Evolutionary conservation across 2,113 vertebrate species (phyloP), one percentile per base, ranked within the genome.

Genomic region (Rhynchopsitta pachyrhyncha): DNA sequence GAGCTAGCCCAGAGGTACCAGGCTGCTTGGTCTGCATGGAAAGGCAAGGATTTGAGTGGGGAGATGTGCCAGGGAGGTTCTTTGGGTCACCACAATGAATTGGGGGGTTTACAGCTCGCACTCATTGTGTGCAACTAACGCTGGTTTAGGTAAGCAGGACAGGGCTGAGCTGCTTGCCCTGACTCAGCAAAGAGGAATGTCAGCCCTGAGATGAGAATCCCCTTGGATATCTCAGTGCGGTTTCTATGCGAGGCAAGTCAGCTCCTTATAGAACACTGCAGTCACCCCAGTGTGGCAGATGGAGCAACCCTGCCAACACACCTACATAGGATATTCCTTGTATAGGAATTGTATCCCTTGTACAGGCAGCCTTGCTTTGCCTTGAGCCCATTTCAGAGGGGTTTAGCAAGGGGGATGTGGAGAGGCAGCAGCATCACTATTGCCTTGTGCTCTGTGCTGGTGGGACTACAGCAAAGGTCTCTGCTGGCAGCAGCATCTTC

Each of bases 11-110:
- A 35, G 75, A 64, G 70, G 49, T 23, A 29, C 5, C 0, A 2
- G 46, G 2, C 39, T 7, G 2, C 67, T 81, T 0, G 28, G 35
- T 47, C 64, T 2, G 16, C 5, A 4, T 3, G 41, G 71, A 67
- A 77, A 75, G 9, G 17, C 22, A 3, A 9, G 55, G 29, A 57
- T n/a, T 5, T 66, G 1, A 25, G 4, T 0, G 0, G n/a, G 0
- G 11, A 67, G 18, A 41, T 10, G 52, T 1, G 2, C 62, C 37
- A 14, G 70, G 63, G 22, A 62, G 50, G 60, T 10, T 55, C 42
- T 22, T 22, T 0, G 7, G 71, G 76, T 68, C 44, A 20, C 2
- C 44, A 12, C 9, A 39, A 9, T 55, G 37, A 47, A 17, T 20
- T 27, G 7, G 7, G 68, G 35, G 69, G n/a, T n/a, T 47, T 6